Base-by-base conservation (phyloP, 2,113 vertebrate species). In the Limnothrissa miodon region DNA sequence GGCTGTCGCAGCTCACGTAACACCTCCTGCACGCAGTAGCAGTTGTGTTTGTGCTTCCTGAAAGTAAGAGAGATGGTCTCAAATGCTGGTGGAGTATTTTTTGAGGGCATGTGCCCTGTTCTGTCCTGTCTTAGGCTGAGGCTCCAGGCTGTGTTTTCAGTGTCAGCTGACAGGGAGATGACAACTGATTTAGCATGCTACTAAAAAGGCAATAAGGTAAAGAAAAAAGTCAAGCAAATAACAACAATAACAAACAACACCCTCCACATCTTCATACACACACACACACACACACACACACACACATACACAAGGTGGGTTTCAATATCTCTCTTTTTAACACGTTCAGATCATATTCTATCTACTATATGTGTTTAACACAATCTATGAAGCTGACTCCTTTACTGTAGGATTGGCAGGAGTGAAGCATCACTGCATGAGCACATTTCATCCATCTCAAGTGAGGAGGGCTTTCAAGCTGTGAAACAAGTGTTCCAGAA, bases 31-130 rank as follows among this genome's bases (percentile, higher is more conserved):
- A 96, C 92, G 86, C 98, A 99, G 96, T 97, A 98, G 95, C 98
- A 99, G 93, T 96, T 99, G 95, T 99, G 97, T 92, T 98, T 99
- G 94, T 98, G 97, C 92, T 98, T 99, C 94, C 98, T 99, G 94
- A 93, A 95, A 93, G 89, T 81, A 51, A 62, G 86, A 87, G 39
- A 89, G 80, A 91, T 84, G 83, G 85, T 81, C 86, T 86, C 45
- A 56, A 87, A 29, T 56, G 53, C 53, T 56, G 53, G 5, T 23
- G 3, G 53, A 56, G 21, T 56, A 56, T 62, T 11, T 62, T 62
- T n/a, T 9, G 25, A 17, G 19, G 19, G 51, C 19, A 56, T 7
- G 51, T 56, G 15, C 36, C 66, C 66, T 36, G 33, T 36, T 11
- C 33, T 36, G 33, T 36, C 25, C 33, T 13, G 33, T 74, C 66